Evolutionary conservation across 1,140 invertebrate genomes (phyloP), one percentile per base, ranked within the genome.

Genomic region (Octopus bimaculoides): DNA sequence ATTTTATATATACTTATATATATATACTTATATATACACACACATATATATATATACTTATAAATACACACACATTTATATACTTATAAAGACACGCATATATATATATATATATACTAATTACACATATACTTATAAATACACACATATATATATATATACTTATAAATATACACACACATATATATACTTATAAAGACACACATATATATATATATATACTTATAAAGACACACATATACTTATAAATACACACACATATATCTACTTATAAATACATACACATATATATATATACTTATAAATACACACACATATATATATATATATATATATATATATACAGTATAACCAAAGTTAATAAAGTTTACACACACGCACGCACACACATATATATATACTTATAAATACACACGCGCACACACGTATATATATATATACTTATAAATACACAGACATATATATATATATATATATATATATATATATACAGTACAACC

Each of bases 171-270:
- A 73, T 66, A 73, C 54, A 66, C 61, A 73, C 66, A 66, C 78
- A 71, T 56, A 20, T 6, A 71, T n/a, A 52, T 10, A 79, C 26
- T 73, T 66, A 79, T n/a, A 79, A 41, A 71, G 4, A 73, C 26
- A 79, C 61, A 71, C 5, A 71, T 54, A 79, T 5, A 79, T 20
- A 71, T 56, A 79, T 6, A 79, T 66, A 71, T 54, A 79, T 52
- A 78, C 79, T 12, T 20, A 77, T 56, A 14, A 66, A 80, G 75
- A 80, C 7, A 77, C 20, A 77, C 74, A 61, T 74, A 77, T 56
- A 69, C 74, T 4, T 26, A 78, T 54, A 77, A 54, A 80, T 53
- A 56, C 26, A 56, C 54, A 80, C 54, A 77, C 1, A 77, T 52
- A 66, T 54, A 80, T 55, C 78, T 71, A 80, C 54, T 61, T 71